Evolutionary conservation across 1,140 invertebrate genomes (phyloP), one percentile per base, ranked within the genome.

Genomic region (Adelges cooleyi): DNA sequence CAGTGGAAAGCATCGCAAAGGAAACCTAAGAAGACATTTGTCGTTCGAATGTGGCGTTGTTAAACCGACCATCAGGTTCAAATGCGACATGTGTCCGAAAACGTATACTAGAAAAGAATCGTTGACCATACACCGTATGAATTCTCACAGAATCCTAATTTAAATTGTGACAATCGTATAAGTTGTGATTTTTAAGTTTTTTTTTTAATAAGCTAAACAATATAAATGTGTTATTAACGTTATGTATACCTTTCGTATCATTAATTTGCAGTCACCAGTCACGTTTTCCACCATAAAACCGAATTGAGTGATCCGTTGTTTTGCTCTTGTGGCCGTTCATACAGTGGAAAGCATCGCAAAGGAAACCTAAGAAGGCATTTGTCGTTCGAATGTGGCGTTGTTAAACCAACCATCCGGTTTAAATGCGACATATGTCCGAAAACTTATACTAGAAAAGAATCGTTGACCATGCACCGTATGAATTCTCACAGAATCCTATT

Each of bases 21-120:
- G 77, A 44, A 80, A 79, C 69, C 75, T 80, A 70, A 75, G 73
- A 62, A 73, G 76, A 2, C 80, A 82, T 70, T 69, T 79, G 67
- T 77, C 75, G 22, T 76, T 80, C 29, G 78, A 79, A 68, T 80
- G 78, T 68, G 77, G 77, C 25, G 74, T 77, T 27, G 73, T 74
- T n/a, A n/a, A n/a, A n/a, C 77, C 77, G 38, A 71, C 73, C 59
- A 78, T 77, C 69, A 72, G 71, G 22, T 79, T 77, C 69, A 70
- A 25, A 8, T 66, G 65, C 27, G n/a, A 44, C 10, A 53, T 66
- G 17, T 66, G 65, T 10, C 20, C 15, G 9, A 66, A 53, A 66
- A 44, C 15, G 8, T 66, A 66, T 33, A 66, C 65, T 10, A 18
- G 38, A 22, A 52, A 50, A 25, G 65, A 52, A n/a, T 15, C 50